Evolutionary conservation across 2,113 vertebrate genomes (phyloP).

Genomic region (Phalacrocorax carbo): DNA sequence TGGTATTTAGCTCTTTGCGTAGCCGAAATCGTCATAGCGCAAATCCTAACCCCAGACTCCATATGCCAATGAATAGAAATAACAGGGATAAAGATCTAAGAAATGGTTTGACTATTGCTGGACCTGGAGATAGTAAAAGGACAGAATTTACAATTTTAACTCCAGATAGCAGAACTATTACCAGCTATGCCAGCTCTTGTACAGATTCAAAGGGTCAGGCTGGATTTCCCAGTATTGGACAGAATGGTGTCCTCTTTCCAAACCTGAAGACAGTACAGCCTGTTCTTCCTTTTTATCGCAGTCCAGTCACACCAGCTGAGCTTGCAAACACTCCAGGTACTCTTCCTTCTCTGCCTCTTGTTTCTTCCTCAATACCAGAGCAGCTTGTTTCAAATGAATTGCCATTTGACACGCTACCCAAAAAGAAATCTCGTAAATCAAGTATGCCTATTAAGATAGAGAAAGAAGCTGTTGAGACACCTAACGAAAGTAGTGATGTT

Average conservation of each 20-base stretch:
- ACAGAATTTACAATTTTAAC: slow-evolving; percentile 72
- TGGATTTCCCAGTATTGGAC: slow-evolving; percentile 77
- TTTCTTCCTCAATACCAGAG: slow-evolving; percentile 88
- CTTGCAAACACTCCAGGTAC: slow-evolving; percentile 92
- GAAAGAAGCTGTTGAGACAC: slow-evolving; percentile 81
- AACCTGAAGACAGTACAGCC: slow-evolving; percentile 96
- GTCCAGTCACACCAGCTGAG: slow-evolving; percentile 91
- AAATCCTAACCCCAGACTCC: slow-evolving; percentile 95
- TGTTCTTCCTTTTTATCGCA: slow-evolving; percentile 94
- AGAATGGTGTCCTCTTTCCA: slow-evolving; percentile 90
- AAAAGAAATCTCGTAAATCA: slow-evolving; percentile 98
- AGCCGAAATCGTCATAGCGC: slow-evolving; percentile 97
- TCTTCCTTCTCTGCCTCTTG: slow-evolving; percentile 88
- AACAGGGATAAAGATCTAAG: slow-evolving; percentile 93
- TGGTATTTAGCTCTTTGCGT: slow-evolving; percentile 96
- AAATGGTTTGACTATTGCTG: slow-evolving; percentile 74
- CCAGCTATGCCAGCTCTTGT: slow-evolving; percentile 79
- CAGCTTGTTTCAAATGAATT: slow-evolving; percentile 76
- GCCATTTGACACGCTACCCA: slow-evolving; percentile 82
- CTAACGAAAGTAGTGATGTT: slow-evolving; percentile 69
- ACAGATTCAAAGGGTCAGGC: slow-evolving; percentile 81
- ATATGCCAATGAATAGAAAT: slow-evolving; percentile 98
- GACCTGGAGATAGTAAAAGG: slow-evolving; percentile 75
- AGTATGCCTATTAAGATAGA: slow-evolving; percentile 99
- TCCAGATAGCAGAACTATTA: slow-evolving; percentile 77